Base-by-base conservation (phyloP, 2,113 vertebrate species). In the Amia ocellicauda region DNA sequence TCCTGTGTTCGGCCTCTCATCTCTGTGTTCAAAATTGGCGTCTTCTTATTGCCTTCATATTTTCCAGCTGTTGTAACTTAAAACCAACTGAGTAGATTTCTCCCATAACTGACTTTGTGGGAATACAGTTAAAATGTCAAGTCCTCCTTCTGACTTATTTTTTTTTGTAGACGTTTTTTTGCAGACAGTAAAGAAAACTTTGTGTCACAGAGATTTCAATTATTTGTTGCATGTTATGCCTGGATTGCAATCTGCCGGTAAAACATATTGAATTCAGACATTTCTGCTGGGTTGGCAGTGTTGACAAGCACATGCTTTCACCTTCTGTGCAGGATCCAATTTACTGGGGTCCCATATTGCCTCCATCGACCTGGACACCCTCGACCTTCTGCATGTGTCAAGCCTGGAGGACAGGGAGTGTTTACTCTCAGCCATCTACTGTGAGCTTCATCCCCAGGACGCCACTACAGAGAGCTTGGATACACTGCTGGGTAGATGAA, bases 381-480 rank as follows among this genome's bases (percentile, higher is more conserved):
- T 89, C 58, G 79, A 86, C 60, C 31, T 68, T 23, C 83, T 90
- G 22, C 86, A 84, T 8, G 66, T 90, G 58, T 63, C 65, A 49
- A 63, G 74, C 7, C 55, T 80, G 56, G 77, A 89, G 63, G 85
- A 89, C 7, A 81, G 69, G 60, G 88, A 89, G 78, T 76, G 58
- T 43, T 62, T 89, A 2, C 79, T 90, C 36, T 85, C 88, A 3
- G 83, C 83, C 23, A 78, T 88, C 59, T 89, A 89, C 55, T 75
- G 76, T 51, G 80, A 89, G 53, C 76, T 88, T 23, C 82, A 88
- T 68, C 83, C 87, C 36, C 76, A 79, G 28, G 85, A 74, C 62
- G 28, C 28, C 52, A 60, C 65, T 60, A 72, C 55, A 45, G 68
- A 72, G 58, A 80, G 62, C 49, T 53, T 86, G 2, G 76, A 88